Evolutionary conservation across 2,888 invertebrate species (phyloP).

Genomic region (Dendrolimus houi): DNA sequence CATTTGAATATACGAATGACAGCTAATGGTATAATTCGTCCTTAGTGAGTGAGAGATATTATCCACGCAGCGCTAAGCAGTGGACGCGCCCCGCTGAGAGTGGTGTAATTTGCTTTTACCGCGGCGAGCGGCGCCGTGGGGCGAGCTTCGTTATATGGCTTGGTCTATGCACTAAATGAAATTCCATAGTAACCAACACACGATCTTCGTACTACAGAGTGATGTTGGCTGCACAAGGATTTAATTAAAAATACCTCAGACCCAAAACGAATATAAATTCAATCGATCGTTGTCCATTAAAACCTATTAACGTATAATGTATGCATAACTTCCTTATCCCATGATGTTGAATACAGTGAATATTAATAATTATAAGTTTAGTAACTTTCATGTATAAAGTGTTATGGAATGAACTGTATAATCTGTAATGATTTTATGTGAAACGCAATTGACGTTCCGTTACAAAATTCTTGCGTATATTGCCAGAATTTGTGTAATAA

Average conservation of each 20-base stretch:
- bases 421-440: too few species aligned
- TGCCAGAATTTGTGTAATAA: too few species aligned
- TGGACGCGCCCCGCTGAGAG: slow-evolving; percentile 32
- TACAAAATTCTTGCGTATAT: too few species aligned
- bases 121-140: slow-evolving; percentile 22
- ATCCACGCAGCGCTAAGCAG: slow-evolving; percentile 1
- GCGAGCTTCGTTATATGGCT: slow-evolving; percentile 10
- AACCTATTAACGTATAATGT: not conserved
- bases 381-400: too few species aligned
- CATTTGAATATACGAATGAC: too few species aligned
- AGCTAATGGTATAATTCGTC: not conserved
- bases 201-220: slow-evolving; percentile 14
- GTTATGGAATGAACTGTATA: too few species aligned
- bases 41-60: not conserved
- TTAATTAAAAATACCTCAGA: slow-evolving; percentile 25
- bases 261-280: slow-evolving; percentile 14
- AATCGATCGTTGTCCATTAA: not conserved
- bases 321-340: too few species aligned
- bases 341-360: too few species aligned
- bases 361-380: too few species aligned
- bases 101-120: slow-evolving; percentile 51
- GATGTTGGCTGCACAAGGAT: slow-evolving; percentile 9
- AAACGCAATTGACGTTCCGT: too few species aligned
- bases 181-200: slow-evolving; percentile 21
- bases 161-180: slow-evolving; percentile 23